These are phyloP conservation scores for Cheirogaleus major DNA, from an alignment of 2,797 vertebrate genomes.

Conservation along the genomic window DNA sequence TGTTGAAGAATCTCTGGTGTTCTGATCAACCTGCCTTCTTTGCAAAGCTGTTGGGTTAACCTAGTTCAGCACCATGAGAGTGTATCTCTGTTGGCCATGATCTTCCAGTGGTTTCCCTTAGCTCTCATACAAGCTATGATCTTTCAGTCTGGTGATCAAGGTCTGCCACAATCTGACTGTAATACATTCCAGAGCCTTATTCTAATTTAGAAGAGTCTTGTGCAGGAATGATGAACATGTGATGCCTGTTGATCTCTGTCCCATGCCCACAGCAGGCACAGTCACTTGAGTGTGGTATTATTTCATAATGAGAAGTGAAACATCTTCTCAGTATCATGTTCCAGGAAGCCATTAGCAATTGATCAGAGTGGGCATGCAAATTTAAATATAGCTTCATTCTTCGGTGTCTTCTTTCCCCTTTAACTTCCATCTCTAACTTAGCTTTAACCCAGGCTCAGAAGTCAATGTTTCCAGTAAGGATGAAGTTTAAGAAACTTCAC, in stretches of 20 bases:
- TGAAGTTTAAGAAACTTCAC: background rate
- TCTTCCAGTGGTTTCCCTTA: background rate
- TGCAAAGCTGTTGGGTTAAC: background rate
- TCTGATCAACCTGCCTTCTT: background rate
- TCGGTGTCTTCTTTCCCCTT: background rate
- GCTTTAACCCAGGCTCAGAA: background rate
- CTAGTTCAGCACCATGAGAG: background rate
- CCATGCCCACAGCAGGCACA: background rate
- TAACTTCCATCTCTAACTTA: background rate
- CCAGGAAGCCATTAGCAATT: background rate
- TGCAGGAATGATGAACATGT: fast-evolving
- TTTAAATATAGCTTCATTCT: background rate
- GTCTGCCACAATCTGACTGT: background rate
- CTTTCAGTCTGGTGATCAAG: background rate
- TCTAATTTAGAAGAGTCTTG: background rate
- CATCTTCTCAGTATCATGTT: background rate
- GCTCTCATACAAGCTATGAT: background rate
- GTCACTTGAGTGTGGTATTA: background rate
- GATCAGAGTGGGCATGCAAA: no score
- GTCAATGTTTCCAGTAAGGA: background rate
- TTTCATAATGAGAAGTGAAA: background rate
- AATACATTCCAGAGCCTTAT: background rate
- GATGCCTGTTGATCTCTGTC: background rate
- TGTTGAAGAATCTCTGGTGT: background rate
- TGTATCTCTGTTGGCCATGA: fast-evolving